phyloP scores from a whole-genome alignment of 2,113 vertebrate species.

The Pogonocichla stellata region DNA sequence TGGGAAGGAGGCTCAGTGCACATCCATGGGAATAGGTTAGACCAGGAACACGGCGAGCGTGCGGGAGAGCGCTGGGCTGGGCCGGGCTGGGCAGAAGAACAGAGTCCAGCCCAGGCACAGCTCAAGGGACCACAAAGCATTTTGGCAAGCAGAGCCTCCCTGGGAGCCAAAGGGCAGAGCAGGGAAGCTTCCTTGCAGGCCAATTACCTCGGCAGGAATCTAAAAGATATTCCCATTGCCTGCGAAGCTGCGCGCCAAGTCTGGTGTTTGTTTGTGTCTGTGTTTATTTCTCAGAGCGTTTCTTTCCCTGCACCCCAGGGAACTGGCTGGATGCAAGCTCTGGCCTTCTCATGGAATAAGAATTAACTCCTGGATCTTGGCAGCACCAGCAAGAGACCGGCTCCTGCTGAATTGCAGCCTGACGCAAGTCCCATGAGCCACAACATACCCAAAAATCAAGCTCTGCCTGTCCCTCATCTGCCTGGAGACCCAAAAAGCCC shows the following conservation, averaged over 20 bases:
- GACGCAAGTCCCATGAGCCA: neutral
- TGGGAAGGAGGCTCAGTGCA: neutral
- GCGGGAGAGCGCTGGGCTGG: neutral
- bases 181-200: neutral
- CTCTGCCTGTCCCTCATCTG: neutral
- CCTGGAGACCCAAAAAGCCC: neutral
- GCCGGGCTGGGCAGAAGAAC: neutral
- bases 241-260: slow-evolving; percentile 21
- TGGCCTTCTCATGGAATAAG: slow-evolving; percentile 55
- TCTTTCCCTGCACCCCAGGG: slow-evolving; percentile 39
- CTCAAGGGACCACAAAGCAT: slow-evolving; percentile 1
- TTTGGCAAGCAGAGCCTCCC: slow-evolving; percentile 1
- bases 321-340: slow-evolving; percentile 45
- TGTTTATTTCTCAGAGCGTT: slow-evolving; percentile 58
- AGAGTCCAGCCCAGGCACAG: neutral
- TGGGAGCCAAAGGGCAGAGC: slow-evolving; percentile 1
- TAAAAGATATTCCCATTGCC: slow-evolving; percentile 64
- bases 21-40: neutral
- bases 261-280: slow-evolving; percentile 62
- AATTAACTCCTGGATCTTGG: slow-evolving; percentile 60
- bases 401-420: neutral
- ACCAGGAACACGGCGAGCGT: neutral
- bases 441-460: neutral
- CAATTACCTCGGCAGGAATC: slow-evolving; percentile 35
- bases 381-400: neutral